Percentiles rank a stretch among this genome's conserved stretches.
These are phyloP conservation scores for Malurus elegans DNA, from an alignment of 2,113 vertebrate genomes.

Conservation along the genomic window DNA sequence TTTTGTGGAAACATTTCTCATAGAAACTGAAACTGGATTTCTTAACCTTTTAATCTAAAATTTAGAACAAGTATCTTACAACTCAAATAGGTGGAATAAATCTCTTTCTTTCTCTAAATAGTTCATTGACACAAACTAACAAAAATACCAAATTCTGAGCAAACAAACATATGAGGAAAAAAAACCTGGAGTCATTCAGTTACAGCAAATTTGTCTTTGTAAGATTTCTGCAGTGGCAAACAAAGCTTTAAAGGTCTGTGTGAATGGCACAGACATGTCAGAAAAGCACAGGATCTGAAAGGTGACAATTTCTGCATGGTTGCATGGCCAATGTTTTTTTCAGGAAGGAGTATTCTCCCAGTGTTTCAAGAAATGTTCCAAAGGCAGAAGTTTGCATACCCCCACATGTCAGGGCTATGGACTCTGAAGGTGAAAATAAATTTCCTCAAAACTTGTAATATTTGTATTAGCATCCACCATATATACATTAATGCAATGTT, in stretches of 20 bases:
- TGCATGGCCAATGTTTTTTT: not conserved
- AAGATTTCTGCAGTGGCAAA: not conserved
- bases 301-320: not conserved
- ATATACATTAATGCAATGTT: not conserved
- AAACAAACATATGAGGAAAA: not conserved
- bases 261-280: not conserved
- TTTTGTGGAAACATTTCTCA: not conserved
- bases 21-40: not conserved
- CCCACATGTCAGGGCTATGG: not conserved
- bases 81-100: not conserved
- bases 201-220: not conserved
- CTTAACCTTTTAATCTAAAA: not conserved
- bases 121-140: not conserved
- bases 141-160: not conserved
- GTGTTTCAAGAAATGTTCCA: not conserved
- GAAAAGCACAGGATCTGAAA: not conserved
- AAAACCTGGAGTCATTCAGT: fast-evolving
- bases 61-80: not conserved
- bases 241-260: not conserved
- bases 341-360: not conserved
- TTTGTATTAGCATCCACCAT: not conserved
- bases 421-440: not conserved
- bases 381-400: not conserved
- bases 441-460: not conserved
- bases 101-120: not conserved